A percentile compares a stretch with the other conserved stretches of the same genome.
Evolutionary conservation across 2,888 invertebrate species (phyloP).

Genomic region (Lysandra bellargus): DNA sequence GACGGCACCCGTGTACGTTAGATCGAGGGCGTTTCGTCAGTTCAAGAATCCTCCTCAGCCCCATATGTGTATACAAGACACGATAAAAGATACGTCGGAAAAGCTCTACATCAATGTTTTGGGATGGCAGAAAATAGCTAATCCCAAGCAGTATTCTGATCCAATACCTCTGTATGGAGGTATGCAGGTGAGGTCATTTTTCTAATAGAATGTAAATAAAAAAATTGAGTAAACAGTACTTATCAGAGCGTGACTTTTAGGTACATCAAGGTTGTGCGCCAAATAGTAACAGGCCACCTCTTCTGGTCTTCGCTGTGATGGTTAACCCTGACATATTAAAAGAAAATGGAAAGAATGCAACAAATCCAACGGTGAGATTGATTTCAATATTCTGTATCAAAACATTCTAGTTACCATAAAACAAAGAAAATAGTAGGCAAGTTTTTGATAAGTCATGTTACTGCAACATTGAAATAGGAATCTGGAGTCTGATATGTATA

Average conservation of each 20-base stretch:
- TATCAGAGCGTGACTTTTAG: constrained; percentile 49
- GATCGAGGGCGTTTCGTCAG: constrained; percentile 82
- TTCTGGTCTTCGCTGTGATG: constrained; percentile 86
- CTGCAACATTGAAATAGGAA: no score
- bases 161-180: constrained; percentile 87
- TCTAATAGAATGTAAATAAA: constrained; percentile 24
- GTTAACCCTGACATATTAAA: constrained; percentile 86
- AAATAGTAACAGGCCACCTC: constrained; percentile 77
- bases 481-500: no score
- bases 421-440: no score
- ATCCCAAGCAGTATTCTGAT: constrained; percentile 83
- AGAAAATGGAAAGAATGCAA: constrained; percentile 84
- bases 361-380: constrained; percentile 77
- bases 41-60: constrained; percentile 88
- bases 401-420: no score
- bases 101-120: constrained; percentile 84
- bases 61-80: constrained; percentile 86
- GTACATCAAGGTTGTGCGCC: constrained; percentile 82
- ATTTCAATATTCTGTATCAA: background rate
- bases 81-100: constrained; percentile 80
- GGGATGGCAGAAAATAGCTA: constrained; percentile 87
- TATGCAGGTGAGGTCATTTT: constrained; percentile 78
- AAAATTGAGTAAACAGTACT: constrained; percentile 25
- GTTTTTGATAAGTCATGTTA: no score
- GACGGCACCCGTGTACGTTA: constrained; percentile 76